These are phyloP conservation scores for Athalia rosae DNA, from an alignment of 2,888 invertebrate genomes.

Conservation along the genomic window DNA sequence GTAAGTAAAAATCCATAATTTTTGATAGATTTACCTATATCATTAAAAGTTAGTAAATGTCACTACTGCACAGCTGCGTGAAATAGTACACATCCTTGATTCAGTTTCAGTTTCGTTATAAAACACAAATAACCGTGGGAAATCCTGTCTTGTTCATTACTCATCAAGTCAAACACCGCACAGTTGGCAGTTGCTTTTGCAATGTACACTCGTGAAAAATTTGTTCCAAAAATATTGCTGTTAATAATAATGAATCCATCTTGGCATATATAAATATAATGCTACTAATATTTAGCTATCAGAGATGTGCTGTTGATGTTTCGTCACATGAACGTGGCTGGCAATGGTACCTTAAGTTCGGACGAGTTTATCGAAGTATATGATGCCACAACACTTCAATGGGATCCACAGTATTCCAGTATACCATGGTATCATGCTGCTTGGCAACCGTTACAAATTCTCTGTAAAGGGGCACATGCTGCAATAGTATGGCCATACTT, in stretches of 20 bases:
- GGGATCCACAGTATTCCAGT: constrained; percentile 82
- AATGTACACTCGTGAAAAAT: too few relatives aligned
- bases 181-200: too few relatives aligned
- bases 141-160: too few relatives aligned
- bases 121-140: too few relatives aligned
- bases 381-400: constrained; percentile 83
- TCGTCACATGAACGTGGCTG: constrained; percentile 83
- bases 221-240: too few relatives aligned
- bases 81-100: too few relatives aligned
- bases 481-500: constrained; percentile 84
- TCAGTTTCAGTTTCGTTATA: too few relatives aligned
- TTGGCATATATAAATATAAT: constrained; percentile 18
- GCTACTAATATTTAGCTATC: constrained; percentile 74
- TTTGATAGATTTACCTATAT: background rate
- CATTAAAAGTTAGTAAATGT: too few relatives aligned
- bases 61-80: too few relatives aligned
- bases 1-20: background rate
- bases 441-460: constrained; percentile 78
- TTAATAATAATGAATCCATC: background rate
- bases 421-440: constrained; percentile 85
- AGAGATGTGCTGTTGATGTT: constrained; percentile 88
- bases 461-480: constrained; percentile 78
- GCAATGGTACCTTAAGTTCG: constrained; percentile 80
- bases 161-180: too few relatives aligned
- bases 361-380: constrained; percentile 85